These are phyloP conservation scores for Pangasius krempfi DNA, from an alignment of 2,797 vertebrate genomes.

Conservation along the genomic window DNA sequence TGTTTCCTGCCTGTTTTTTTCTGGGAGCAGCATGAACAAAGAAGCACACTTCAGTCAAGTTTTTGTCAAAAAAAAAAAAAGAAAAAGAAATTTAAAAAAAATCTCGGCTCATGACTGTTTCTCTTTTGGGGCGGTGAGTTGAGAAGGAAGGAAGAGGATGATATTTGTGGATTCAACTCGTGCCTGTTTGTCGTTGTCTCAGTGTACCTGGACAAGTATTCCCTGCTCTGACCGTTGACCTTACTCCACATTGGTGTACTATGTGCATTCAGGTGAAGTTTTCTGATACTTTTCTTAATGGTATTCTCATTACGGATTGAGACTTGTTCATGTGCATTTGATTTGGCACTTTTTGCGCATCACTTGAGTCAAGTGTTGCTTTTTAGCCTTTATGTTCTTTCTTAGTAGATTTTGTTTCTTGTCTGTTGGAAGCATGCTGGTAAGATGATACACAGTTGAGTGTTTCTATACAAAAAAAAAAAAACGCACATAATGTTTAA, in stretches of 20 bases:
- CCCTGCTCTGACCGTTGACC: conserved; percentile 68
- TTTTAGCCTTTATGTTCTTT: background rate
- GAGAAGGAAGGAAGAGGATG: conserved; percentile 50
- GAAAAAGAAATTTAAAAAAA: conserved; percentile 5
- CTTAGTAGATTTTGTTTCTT: conserved; percentile 13
- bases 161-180: conserved; percentile 74
- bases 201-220: conserved; percentile 69
- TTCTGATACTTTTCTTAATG: conserved; percentile 68
- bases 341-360: conserved; percentile 43
- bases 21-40: conserved; percentile 56
- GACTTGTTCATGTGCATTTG: conserved; percentile 35
- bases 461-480: conserved; percentile 2
- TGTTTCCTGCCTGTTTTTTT: conserved; percentile 63
- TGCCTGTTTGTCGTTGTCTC: conserved; percentile 79
- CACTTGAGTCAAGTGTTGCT: conserved; percentile 7
- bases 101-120: conserved; percentile 76
- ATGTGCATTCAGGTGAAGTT: conserved; percentile 60
- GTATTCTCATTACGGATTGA: conserved; percentile 54
- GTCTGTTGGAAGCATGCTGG: conserved; percentile 18
- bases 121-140: conserved; percentile 64
- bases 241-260: conserved; percentile 69
- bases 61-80: conserved; percentile 24
- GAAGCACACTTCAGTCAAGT: conserved; percentile 45
- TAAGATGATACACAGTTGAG: background rate
- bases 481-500: background rate